Conservation (phyloP, 2,113 vertebrate genomes). For the Brachyhypopomus occidentalis region DNA sequence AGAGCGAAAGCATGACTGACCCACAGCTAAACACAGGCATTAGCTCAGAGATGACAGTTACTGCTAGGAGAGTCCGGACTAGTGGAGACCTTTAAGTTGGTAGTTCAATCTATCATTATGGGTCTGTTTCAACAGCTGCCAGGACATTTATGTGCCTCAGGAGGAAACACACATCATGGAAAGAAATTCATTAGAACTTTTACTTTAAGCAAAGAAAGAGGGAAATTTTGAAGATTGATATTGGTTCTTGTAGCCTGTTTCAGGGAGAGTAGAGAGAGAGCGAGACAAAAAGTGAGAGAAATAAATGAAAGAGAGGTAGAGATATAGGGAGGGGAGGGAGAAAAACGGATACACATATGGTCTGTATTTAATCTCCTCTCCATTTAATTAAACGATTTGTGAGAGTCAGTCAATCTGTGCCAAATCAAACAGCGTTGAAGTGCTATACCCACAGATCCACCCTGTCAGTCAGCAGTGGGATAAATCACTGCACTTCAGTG, state of each 20-base stretch:
- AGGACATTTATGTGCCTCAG: slow-evolving; percentile 23
- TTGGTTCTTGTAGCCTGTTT: neutral
- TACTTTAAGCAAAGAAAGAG: slow-evolving; percentile 18
- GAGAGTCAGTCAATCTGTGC: neutral
- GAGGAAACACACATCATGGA: slow-evolving; percentile 26
- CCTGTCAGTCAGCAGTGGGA: slow-evolving; percentile 39
- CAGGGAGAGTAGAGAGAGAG: neutral
- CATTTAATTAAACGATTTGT: neutral
- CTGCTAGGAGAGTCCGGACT: slow-evolving; percentile 21
- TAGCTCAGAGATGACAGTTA: slow-evolving; percentile 17
- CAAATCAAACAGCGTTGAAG: neutral
- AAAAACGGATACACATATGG: neutral
- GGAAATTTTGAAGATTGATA: slow-evolving; percentile 10
- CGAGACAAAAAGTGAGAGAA: neutral
- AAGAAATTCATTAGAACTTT: slow-evolving; percentile 33
- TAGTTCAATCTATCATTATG: slow-evolving; percentile 45
- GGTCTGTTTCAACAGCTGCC: slow-evolving; percentile 27
- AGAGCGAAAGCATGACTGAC: slow-evolving; percentile 25
- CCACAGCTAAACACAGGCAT: slow-evolving; percentile 62
- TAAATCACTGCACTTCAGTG: slow-evolving; percentile 25
- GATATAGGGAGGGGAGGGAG: neutral
- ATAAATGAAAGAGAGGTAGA: neutral
- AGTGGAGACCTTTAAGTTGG: slow-evolving; percentile 14
- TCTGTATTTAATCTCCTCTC: neutral
- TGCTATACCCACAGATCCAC: neutral